phyloP scores from a whole-genome alignment of 2,797 vertebrate species.

The Thunnus albacares region DNA sequence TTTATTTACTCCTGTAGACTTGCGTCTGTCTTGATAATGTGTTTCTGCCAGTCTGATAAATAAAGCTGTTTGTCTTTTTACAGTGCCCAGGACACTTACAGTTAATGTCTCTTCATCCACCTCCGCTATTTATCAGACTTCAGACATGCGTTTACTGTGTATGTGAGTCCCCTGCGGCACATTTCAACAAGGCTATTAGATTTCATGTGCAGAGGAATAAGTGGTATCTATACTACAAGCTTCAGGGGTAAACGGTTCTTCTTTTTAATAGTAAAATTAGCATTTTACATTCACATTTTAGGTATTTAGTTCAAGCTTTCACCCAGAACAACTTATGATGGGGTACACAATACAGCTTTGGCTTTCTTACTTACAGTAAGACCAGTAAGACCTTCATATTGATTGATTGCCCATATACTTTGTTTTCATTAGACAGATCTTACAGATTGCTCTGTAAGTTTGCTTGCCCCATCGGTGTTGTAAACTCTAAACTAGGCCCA shows the following conservation, averaged over 20 bases:
- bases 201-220: conserved; percentile 69
- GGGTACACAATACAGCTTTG: conserved; percentile 14
- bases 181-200: conserved; percentile 74
- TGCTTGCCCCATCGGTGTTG: not conserved
- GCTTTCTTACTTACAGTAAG: not conserved
- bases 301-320: conserved; percentile 16
- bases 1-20: conserved; percentile 84
- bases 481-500: not conserved
- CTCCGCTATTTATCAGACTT: conserved; percentile 84
- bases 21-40: conserved; percentile 77
- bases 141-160: conserved; percentile 72
- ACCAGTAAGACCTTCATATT: not conserved
- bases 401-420: not conserved
- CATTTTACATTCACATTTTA: conserved; percentile 22
- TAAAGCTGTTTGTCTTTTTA: conserved; percentile 87
- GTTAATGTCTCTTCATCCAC: conserved; percentile 80
- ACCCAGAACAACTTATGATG: conserved; percentile 1
- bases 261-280: conserved; percentile 46
- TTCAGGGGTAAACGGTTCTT: conserved; percentile 41
- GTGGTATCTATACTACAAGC: conserved; percentile 43
- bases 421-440: not conserved
- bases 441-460: not conserved
- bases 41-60: conserved; percentile 82
- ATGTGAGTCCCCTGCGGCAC: conserved; percentile 69
- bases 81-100: conserved; percentile 79